These are phyloP conservation scores for Seriola quinqueradiata DNA, from an alignment of 2,113 vertebrate genomes.

Conservation along the genomic window DNA sequence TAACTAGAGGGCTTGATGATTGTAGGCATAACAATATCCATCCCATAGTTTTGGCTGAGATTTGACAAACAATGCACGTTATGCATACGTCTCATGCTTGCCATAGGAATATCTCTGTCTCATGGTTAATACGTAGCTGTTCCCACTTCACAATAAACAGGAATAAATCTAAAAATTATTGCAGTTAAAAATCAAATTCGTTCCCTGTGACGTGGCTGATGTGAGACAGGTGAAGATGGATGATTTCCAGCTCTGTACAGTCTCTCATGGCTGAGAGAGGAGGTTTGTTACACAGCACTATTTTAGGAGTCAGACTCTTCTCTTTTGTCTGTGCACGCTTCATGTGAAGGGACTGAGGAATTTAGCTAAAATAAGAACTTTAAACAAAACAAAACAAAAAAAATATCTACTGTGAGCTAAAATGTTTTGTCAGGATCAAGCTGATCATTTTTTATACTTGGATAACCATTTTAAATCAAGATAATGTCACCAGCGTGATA, in stretches of 20 bases:
- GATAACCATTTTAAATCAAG: no score
- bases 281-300: no score
- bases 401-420: no score
- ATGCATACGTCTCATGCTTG: neutral
- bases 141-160: neutral
- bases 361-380: no score
- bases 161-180: conserved; percentile 3
- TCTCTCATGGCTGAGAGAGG: neutral
- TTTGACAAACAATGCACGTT: conserved; percentile 18
- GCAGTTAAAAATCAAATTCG: conserved; percentile 20
- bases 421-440: no score
- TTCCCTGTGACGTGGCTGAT: neutral
- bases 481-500: no score
- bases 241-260: conserved; percentile 8
- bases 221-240: neutral
- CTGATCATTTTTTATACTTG: no score
- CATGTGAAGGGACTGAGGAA: no score
- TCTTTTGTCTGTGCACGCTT: no score
- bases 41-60: conserved; percentile 9
- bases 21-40: conserved; percentile 17
- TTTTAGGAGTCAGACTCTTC: no score
- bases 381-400: no score
- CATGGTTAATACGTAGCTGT: conserved; percentile 8
- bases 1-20: conserved; percentile 11
- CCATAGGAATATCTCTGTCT: conserved; percentile 9